Base-by-base conservation (phyloP, 2,113 vertebrate genomes). In the Xiphorhynchus elegans region DNA sequence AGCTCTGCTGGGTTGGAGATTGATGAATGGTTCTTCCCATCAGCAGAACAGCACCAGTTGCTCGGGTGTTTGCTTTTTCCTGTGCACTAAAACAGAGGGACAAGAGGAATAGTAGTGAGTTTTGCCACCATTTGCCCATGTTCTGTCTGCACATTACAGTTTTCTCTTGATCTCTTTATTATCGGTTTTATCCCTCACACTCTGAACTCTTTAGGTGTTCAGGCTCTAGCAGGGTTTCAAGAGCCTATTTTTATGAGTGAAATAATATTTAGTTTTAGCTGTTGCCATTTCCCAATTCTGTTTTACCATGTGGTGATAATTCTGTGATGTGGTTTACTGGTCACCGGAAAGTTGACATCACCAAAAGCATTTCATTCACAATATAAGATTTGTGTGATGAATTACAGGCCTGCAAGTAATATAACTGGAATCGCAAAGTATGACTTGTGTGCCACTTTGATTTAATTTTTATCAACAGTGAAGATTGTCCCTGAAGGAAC, bases 311-410 rank as follows among this genome's bases (percentile, higher is more conserved):
- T 96, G 95, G 86, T 97, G 81, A 39, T 83, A 79, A 84, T 96
- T 94, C 72, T 96, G 69, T 97, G 94, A 97, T 97, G 97, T 97
- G 97, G 97, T 97, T 97, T 96, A 78, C 79, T 95, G 94, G 89
- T 96, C 96, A 69, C 91, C 97, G 97, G 96, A 97, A 97, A 97
- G 89, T 83, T 89, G 79, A 89, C 95, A 96, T 97, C 95, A 97
- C 76, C 60, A 81, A 94, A 96, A 95, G 89, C 92, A 94, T 97
- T 96, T 97, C 94, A 96, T 97, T 97, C 97, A 97, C 89, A 84
- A 63, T 75, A 81, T 96, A 53, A 90, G 91, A 94, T 84, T 90
- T 90, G 96, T 14, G 16, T 83, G 82, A 82, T 63, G 93, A 87
- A 89, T 94, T 96, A 90, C 42, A 96, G 96, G 80, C 63, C 76